Evolutionary conservation across 2,888 invertebrate species (phyloP), one percentile per base, ranked within the genome.

Genomic region (Chouioia cunea): DNA sequence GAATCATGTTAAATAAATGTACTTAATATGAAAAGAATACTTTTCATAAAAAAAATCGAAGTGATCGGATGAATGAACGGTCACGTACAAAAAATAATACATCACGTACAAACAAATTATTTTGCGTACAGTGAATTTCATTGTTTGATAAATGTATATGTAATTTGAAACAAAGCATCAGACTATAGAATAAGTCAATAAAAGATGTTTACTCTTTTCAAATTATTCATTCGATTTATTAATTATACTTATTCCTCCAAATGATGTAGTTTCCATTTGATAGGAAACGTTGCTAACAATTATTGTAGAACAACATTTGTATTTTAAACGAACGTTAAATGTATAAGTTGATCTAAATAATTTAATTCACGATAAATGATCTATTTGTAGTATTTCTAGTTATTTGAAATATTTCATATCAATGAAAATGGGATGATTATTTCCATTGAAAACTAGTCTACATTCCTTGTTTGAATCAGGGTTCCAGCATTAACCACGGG

Each of bases 1-100:
- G 50, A 63, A 60, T 27, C 64, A 46, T 15, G 70, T 73, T 65
- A 36, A 70, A 65, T 73, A 54, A 56, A 68, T 73, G 70, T 73
- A 70, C 73, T 73, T 73, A 73, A 50, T 4, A 50, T 20, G 20
- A 14, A 50, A 36, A 36, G 20, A 50, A 18, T 18, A 50, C 20
- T 50, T 50, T 50, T 18, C 50, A 15, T 50, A 50, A 18, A 18
- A 15, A 18, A 20, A 50, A 18, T 36, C 10, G 36, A 36, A 10
- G 36, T 36, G 36, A 36, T 36, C 36, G 10, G 36, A 4, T 10
- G 50, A 50, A n/a, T n/a, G 10, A 56, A 6, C 50, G 23, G 67
- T 70, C 43, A 65, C 68, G 27, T 59, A 62, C 63, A 58, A 53
- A 69, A n/a, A 62, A 53, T 65, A 36, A 66, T n/a, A 56, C 43